Evolutionary conservation across 2,888 invertebrate genomes (phyloP).

Genomic region (Nomada hirtipes): DNA sequence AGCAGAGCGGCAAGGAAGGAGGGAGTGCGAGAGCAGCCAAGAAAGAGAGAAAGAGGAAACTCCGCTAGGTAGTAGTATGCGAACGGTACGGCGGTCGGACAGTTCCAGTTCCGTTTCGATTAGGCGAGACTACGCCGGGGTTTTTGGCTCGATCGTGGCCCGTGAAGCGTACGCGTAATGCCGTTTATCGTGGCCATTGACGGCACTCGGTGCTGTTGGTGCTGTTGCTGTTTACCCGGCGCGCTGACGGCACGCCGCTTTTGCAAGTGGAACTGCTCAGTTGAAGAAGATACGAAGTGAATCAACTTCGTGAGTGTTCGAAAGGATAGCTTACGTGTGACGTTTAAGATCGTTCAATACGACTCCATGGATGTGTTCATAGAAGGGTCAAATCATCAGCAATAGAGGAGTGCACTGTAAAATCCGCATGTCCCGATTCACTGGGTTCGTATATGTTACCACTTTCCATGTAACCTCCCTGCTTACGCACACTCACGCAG

Average conservation of each 20-base stretch:
- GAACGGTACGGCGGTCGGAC: conserved; percentile 77
- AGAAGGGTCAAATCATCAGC: conserved; percentile 52
- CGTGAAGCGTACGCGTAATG: conserved; percentile 69
- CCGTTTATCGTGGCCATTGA: conserved; percentile 74
- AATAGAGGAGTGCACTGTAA: conserved; percentile 57
- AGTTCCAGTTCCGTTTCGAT: conserved; percentile 80
- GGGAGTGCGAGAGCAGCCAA: conserved; percentile 40
- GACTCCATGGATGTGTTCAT: conserved; percentile 59
- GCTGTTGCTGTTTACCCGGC: conserved; percentile 70
- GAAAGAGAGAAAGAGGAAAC: conserved; percentile 67
- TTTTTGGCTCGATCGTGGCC: conserved; percentile 68
- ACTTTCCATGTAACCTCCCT: conserved; percentile 48
- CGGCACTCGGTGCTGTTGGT: conserved; percentile 68
- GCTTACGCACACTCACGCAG: conserved; percentile 44
- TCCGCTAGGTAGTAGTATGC: conserved; percentile 73
- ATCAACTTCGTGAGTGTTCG: conserved; percentile 50
- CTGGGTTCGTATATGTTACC: conserved; percentile 65
- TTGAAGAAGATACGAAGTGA: conserved; percentile 64
- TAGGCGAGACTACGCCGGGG: conserved; percentile 74
- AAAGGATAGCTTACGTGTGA: conserved; percentile 42
- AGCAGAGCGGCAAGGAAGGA: conserved; percentile 48
- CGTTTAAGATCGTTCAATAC: conserved; percentile 47
- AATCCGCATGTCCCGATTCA: conserved; percentile 69
- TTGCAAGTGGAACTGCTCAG: conserved; percentile 55
- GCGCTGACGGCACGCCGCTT: conserved; percentile 65